Conservation (phyloP, 2,113 vertebrate species). For the Sylvilagus bachmani region DNA sequence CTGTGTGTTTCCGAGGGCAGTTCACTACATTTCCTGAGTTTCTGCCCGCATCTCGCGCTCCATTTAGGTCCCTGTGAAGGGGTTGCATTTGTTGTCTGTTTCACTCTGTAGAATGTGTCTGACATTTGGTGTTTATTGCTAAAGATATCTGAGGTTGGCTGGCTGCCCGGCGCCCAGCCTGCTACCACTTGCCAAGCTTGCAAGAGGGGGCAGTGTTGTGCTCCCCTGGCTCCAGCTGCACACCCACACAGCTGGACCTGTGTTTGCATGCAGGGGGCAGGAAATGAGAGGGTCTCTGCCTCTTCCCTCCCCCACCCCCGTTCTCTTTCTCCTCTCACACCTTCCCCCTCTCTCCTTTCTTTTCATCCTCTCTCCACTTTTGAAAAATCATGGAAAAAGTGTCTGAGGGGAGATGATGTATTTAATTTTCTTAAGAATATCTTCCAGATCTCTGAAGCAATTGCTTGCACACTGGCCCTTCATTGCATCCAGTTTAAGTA, state of each 20-base stretch:
- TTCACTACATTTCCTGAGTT: not conserved
- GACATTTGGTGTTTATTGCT: not conserved
- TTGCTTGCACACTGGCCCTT: not conserved
- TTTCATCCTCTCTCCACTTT: not conserved
- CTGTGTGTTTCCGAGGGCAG: not conserved
- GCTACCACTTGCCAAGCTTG: not conserved
- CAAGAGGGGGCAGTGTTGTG: not conserved
- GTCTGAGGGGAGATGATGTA: not conserved
- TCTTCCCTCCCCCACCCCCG: not conserved
- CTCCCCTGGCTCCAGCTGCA: not conserved
- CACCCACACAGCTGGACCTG: not conserved
- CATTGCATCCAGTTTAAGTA: not conserved
- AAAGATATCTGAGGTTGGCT: not conserved
- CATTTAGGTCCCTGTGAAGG: not conserved
- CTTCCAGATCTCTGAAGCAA: not conserved
- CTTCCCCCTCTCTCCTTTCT: accelerated
- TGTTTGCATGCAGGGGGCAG: not conserved
- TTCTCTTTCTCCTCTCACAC: too few relatives aligned
- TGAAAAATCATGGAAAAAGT: not conserved
- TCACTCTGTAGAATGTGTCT: not conserved
- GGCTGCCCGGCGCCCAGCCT: not conserved
- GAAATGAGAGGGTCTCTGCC: not conserved
- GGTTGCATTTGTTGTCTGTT: not conserved
- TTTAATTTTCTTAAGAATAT: not conserved
- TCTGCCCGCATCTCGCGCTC: not conserved